These are phyloP conservation scores for Rachycentron canadum DNA, from an alignment of 2,797 vertebrate genomes.

Conservation along the genomic window DNA sequence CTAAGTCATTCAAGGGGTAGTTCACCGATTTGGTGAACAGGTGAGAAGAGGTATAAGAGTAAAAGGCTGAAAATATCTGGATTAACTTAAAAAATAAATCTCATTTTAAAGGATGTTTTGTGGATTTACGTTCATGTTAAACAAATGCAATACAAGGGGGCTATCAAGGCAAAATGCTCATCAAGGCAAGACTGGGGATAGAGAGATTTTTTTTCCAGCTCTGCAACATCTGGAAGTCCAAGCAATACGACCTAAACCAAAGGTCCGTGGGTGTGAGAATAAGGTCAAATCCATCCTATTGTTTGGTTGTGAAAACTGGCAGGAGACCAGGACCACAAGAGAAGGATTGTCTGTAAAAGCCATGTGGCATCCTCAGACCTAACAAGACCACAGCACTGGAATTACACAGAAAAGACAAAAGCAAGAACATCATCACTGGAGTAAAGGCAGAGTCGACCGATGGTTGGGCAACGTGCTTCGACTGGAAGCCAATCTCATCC, in stretches of 20 bases:
- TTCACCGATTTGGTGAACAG: not conserved
- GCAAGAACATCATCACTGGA: slow-evolving; percentile 1
- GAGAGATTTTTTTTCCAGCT: not conserved
- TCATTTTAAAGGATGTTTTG: not conserved
- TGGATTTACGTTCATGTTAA: not conserved
- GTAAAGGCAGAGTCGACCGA: not conserved
- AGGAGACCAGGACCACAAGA: not conserved
- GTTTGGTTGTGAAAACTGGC: not conserved
- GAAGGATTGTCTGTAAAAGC: not conserved
- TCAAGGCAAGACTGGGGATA: not conserved
- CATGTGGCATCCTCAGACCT: not conserved
- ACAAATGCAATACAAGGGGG: not conserved
- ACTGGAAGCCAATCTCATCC: not conserved
- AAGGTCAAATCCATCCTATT: not conserved
- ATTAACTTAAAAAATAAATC: not conserved
- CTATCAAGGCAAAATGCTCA: not conserved
- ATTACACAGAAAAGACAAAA: not conserved
- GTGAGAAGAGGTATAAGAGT: not conserved
- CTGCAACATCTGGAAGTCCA: not conserved
- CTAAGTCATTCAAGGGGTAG: no score
- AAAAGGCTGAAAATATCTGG: not conserved
- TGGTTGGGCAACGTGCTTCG: not conserved
- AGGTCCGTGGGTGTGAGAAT: not conserved
- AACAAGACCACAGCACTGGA: not conserved
- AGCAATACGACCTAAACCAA: not conserved